Evolutionary conservation across 2,113 vertebrate species (phyloP).

Genomic region (Oxyura jamaicensis): DNA sequence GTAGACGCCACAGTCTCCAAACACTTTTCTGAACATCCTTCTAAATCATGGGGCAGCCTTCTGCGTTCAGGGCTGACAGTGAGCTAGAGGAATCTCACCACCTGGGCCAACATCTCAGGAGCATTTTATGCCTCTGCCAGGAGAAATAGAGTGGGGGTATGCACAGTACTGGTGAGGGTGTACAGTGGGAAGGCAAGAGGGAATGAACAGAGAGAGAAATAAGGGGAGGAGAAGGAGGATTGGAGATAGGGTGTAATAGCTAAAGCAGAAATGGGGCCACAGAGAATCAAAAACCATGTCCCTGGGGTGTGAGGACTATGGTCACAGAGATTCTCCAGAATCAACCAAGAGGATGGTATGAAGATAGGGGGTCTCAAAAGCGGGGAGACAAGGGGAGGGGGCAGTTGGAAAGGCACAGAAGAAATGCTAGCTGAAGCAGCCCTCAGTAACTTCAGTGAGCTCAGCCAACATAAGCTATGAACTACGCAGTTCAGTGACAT

Average conservation of each 20-base stretch:
- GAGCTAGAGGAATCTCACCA: not conserved
- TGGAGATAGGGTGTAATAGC: not conserved
- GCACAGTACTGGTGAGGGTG: rapidly evolving
- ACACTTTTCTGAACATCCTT: not conserved
- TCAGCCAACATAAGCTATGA: not conserved
- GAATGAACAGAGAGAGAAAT: not conserved
- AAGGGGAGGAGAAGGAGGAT: not conserved
- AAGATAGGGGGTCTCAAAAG: not conserved
- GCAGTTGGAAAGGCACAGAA: not conserved
- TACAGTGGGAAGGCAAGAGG: not conserved
- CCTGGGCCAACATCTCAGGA: not conserved
- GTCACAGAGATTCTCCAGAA: not conserved
- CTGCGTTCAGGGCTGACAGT: not conserved
- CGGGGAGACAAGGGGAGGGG: not conserved
- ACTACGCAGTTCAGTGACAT: not conserved
- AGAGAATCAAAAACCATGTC: not conserved
- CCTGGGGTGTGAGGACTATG: not conserved
- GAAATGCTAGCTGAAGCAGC: not conserved
- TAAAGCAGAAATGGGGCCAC: not conserved
- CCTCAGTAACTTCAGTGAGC: not conserved
- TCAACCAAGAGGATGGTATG: not conserved
- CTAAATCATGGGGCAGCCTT: not conserved
- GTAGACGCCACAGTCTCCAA: not conserved
- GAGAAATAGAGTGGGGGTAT: not conserved
- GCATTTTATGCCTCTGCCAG: not conserved